Conservation (phyloP, 2,888 invertebrate genomes). For the Ypsolopha scabrella region DNA sequence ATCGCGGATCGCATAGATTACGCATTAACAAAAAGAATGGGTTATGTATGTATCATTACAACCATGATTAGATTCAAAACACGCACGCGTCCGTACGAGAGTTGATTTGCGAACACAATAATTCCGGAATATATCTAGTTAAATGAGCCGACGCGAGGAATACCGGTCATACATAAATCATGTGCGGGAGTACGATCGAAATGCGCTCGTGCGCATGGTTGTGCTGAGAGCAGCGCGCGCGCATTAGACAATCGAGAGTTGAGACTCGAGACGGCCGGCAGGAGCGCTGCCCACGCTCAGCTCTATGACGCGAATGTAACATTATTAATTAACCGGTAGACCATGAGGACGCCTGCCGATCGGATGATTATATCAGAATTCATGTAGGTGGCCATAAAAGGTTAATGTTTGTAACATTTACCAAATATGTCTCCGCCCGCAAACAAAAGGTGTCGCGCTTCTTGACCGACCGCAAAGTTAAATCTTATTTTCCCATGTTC, state of each 20-base stretch:
- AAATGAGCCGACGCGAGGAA: slow-evolving; percentile 43
- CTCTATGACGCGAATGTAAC: slow-evolving; percentile 21
- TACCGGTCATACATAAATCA: slow-evolving; percentile 59
- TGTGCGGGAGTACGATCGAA: slow-evolving; percentile 28
- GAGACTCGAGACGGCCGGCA: slow-evolving; percentile 29
- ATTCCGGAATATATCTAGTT: slow-evolving; percentile 59
- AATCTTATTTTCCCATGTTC: slow-evolving; percentile 42
- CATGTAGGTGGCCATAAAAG: slow-evolving; percentile 67
- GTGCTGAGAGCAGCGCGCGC: neutral
- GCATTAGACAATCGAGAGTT: slow-evolving; percentile 7
- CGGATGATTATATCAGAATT: slow-evolving; percentile 56
- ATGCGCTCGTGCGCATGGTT: slow-evolving; percentile 36
- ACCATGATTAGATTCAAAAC: slow-evolving; percentile 31
- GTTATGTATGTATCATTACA: slow-evolving; percentile 3
- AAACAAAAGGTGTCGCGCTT: neutral
- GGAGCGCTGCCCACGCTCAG: slow-evolving; percentile 50
- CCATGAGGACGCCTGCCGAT: slow-evolving; percentile 33
- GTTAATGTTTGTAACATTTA: slow-evolving; percentile 39
- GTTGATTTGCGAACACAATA: slow-evolving; percentile 46
- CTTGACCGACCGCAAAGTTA: neutral
- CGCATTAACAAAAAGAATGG: slow-evolving; percentile 4
- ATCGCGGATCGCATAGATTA: neutral
- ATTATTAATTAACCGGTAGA: slow-evolving; percentile 17
- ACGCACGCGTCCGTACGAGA: slow-evolving; percentile 35
- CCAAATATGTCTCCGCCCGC: slow-evolving; percentile 8